Conservation (phyloP, 2,113 vertebrate genomes). For the Macaca mulatta region DNA sequence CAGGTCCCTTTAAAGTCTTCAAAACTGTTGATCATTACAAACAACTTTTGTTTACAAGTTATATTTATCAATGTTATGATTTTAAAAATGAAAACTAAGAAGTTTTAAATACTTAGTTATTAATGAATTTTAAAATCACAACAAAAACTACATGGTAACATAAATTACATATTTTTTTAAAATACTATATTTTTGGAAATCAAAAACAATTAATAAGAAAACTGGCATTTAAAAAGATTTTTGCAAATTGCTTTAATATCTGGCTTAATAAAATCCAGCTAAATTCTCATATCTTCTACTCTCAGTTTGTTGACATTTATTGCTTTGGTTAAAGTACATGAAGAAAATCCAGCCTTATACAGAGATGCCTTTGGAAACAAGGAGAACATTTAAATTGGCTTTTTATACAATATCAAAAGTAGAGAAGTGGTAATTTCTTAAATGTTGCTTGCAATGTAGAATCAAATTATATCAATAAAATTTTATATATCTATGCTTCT, state of each 20-base stretch:
- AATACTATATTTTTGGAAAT: not conserved
- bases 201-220: not conserved
- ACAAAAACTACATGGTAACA: not conserved
- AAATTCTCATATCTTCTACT: not conserved
- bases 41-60: not conserved
- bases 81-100: constrained; percentile 30
- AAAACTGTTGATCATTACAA: constrained; percentile 5
- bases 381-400: not conserved
- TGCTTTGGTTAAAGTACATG: not conserved
- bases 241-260: not conserved
- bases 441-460: not conserved
- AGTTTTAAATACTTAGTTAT: not conserved
- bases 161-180: not conserved
- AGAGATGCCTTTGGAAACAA: not conserved
- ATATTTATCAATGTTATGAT: not conserved
- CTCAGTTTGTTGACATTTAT: not conserved
- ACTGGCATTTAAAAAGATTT: not conserved
- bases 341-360: not conserved
- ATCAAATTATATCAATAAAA: not conserved
- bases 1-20: not conserved
- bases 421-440: not conserved
- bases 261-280: not conserved
- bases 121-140: not conserved
- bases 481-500: not conserved
- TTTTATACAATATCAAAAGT: not conserved